Conservation (phyloP, 2,113 vertebrate species). For the Apteryx owenii region DNA sequence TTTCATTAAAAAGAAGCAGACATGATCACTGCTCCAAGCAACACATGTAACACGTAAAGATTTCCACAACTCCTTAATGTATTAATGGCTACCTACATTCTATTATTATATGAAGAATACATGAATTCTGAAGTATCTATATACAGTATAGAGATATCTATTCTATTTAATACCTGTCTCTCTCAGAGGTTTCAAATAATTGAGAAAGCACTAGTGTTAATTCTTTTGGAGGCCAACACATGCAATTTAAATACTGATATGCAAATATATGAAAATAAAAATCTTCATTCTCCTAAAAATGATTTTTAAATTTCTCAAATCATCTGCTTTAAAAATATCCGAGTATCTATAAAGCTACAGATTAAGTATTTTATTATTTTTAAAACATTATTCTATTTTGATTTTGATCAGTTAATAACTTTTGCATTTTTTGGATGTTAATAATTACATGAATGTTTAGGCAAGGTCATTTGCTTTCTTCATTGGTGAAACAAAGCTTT, state of each 20-base stretch:
- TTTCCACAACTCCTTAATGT: neutral
- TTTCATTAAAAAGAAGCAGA: neutral
- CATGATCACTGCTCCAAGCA: neutral
- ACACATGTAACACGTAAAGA: neutral
- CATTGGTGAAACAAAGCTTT: neutral
- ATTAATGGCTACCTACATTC: neutral
- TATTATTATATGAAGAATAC: neutral
- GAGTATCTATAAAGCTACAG: neutral
- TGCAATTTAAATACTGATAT: neutral
- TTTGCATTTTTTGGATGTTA: neutral
- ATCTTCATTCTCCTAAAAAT: neutral
- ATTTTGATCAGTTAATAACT: neutral
- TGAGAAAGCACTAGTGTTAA: rapidly evolving
- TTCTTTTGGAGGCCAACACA: neutral
- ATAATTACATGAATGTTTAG: neutral
- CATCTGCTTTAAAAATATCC: neutral
- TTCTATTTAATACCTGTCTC: neutral
- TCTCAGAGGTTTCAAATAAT: neutral
- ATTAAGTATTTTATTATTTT: neutral
- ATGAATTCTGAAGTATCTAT: neutral
- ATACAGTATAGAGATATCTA: neutral
- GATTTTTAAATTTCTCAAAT: neutral
- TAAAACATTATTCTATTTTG: neutral
- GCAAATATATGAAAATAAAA: neutral
- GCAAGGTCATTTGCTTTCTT: neutral